phyloP scores from a whole-genome alignment of 2,888 invertebrate genomes.

The Cephus rjabovi region DNA sequence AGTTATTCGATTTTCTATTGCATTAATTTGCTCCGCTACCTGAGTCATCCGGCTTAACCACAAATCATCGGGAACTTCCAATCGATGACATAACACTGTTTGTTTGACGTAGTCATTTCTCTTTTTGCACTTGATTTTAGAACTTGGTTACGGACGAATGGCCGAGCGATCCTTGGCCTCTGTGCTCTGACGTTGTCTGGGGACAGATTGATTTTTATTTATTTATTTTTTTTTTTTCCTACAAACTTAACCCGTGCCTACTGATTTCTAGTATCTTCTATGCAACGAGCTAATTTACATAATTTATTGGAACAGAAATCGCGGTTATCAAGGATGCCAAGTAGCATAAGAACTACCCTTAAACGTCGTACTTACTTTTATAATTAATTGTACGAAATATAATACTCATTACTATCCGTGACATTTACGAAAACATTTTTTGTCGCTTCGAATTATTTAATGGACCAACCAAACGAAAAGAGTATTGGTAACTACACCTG shows the following conservation, averaged over 20 bases:
- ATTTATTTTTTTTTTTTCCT: neutral
- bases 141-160: neutral
- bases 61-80: conserved; percentile 4
- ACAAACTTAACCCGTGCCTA: neutral
- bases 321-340: neutral
- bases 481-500: neutral
- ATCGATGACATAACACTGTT: neutral
- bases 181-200: neutral
- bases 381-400: neutral
- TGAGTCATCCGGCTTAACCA: conserved; percentile 9
- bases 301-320: neutral
- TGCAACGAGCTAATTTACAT: neutral
- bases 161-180: conserved; percentile 1
- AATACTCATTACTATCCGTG: neutral
- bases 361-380: neutral
- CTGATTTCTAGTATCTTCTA: neutral
- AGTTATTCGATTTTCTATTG: conserved; percentile 1
- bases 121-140: neutral
- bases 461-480: neutral
- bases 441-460: neutral
- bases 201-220: neutral
- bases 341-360: neutral
- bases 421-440: neutral
- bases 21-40: conserved; percentile 27
- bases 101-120: neutral